Percentiles rank a stretch among this genome's conserved stretches.
These are phyloP conservation scores for Mylabris phalerata DNA, from an alignment of 1,140 invertebrate species.

Conservation along the genomic window DNA sequence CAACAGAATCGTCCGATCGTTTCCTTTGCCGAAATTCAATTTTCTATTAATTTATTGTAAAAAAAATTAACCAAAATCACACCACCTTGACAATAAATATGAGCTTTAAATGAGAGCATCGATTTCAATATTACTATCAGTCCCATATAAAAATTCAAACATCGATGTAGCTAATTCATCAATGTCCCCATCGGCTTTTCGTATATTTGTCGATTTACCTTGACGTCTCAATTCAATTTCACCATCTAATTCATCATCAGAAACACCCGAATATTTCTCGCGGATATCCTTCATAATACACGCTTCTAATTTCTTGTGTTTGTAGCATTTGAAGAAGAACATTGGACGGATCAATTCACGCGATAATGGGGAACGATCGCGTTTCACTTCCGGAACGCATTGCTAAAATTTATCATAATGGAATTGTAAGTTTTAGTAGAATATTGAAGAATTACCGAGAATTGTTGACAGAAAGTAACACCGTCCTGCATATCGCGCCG, in stretches of 20 bases:
- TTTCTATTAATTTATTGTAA: too few relatives aligned
- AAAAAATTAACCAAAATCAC: too few relatives aligned
- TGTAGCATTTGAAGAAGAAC: conserved; percentile 64
- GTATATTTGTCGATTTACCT: conserved; percentile 28
- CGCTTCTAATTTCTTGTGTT: conserved; percentile 62
- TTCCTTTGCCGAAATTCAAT: too few relatives aligned
- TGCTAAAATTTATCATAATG: conserved; percentile 43
- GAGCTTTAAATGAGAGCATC: conserved; percentile 29
- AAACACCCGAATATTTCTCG: conserved; percentile 48
- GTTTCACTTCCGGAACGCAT: conserved; percentile 58
- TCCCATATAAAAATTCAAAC: conserved; percentile 51
- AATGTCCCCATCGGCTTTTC: conserved; percentile 41
- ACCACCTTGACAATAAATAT: conserved; percentile 8
- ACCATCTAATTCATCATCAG: conserved; percentile 49
- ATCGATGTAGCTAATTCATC: conserved; percentile 49
- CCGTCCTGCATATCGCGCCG: conserved; percentile 57
- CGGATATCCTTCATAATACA: conserved; percentile 62
- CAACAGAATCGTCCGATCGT: too few relatives aligned
- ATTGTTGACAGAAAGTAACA: conserved; percentile 56
- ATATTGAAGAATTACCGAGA: conserved; percentile 46
- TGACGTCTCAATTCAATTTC: conserved; percentile 48
- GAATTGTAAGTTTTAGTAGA: neutral
- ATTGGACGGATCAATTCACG: conserved; percentile 56
- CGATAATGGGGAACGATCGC: conserved; percentile 51
- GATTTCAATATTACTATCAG: conserved; percentile 45